Conservation (phyloP, 2,888 invertebrate species). For the Melieria picta region DNA sequence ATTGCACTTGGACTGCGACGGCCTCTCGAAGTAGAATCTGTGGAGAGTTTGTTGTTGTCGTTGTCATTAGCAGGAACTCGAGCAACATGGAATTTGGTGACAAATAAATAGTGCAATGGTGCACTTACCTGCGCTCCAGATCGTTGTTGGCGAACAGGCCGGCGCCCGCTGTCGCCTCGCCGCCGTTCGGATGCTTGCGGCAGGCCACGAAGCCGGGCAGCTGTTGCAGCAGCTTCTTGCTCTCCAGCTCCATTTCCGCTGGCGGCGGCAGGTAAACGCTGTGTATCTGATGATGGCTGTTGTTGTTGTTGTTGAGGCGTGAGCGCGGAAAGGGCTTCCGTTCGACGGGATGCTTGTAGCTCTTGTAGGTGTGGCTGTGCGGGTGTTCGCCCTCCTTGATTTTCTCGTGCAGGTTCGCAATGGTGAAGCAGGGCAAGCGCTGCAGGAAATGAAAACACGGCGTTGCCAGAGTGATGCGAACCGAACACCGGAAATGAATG, state of each 20-base stretch:
- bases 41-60: no score
- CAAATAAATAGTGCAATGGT: conserved; percentile 24
- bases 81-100: neutral
- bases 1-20: conserved; percentile 58
- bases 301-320: conserved; percentile 28
- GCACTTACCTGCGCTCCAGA: conserved; percentile 50
- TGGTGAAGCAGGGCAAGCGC: conserved; percentile 61
- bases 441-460: conserved; percentile 34
- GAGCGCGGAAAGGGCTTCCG: conserved; percentile 26
- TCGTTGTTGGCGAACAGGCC: conserved; percentile 50
- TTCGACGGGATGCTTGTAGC: conserved; percentile 49
- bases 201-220: conserved; percentile 48
- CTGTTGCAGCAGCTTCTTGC: conserved; percentile 39
- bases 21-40: conserved; percentile 64
- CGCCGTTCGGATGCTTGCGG: conserved; percentile 53
- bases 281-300: conserved; percentile 49
- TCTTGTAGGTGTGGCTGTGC: conserved; percentile 52
- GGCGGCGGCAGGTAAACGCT: conserved; percentile 46
- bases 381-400: conserved; percentile 54
- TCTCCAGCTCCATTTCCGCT: conserved; percentile 44
- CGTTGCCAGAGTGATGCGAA: no score
- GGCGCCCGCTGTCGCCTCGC: conserved; percentile 47
- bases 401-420: conserved; percentile 56
- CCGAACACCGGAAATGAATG: no score
- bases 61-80: no score